Evolutionary conservation across 2,888 invertebrate genomes (phyloP).

Genomic region (Chloroclystis v-ata): DNA sequence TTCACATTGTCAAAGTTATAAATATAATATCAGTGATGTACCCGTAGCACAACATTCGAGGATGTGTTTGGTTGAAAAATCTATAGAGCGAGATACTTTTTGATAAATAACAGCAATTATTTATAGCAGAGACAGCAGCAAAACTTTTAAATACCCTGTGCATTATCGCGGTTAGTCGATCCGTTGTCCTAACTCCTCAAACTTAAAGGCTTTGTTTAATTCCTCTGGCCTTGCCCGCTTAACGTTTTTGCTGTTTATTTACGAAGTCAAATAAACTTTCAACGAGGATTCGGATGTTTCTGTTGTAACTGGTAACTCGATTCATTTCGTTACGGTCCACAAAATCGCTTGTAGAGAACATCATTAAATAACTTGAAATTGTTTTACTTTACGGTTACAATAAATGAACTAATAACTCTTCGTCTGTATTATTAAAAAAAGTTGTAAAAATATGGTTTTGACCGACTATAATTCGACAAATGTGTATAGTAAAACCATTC

Average conservation of each 20-base stretch:
- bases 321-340: not conserved
- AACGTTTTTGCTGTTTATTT: conserved; percentile 16
- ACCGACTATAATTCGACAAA: too few relatives aligned
- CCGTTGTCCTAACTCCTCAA: conserved; percentile 14
- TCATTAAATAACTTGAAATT: not conserved
- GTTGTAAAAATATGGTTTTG: too few relatives aligned
- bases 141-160: conserved; percentile 17
- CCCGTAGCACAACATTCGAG: too few relatives aligned
- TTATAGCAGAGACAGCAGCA: not conserved
- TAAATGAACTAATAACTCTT: too few relatives aligned
- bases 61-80: too few relatives aligned
- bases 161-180: conserved; percentile 8
- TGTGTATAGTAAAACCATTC: too few relatives aligned
- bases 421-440: too few relatives aligned
- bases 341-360: not conserved
- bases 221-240: conserved; percentile 15
- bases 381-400: not conserved
- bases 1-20: too few relatives aligned
- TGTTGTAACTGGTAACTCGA: conserved; percentile 10
- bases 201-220: conserved; percentile 17
- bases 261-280: conserved; percentile 10
- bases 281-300: conserved; percentile 10
- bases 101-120: too few relatives aligned
- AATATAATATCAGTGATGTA: too few relatives aligned
- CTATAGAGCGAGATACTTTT: too few relatives aligned